phyloP scores from a whole-genome alignment of 2,888 invertebrate species.

The Lypha dubia region DNA sequence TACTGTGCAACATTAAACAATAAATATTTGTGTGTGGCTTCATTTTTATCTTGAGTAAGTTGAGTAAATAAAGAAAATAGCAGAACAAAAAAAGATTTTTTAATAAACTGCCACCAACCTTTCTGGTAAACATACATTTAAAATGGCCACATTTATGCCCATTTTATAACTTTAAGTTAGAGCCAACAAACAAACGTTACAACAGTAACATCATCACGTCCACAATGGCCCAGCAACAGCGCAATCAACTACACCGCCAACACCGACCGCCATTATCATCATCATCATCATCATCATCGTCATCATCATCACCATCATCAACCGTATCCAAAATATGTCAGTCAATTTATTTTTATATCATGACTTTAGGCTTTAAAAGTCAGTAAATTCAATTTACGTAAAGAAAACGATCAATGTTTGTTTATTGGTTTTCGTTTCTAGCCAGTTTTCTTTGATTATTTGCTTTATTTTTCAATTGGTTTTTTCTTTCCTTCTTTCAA shows the following conservation, averaged over 20 bases:
- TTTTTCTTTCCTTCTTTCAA: conserved; percentile 38
- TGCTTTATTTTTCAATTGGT: conserved; percentile 10
- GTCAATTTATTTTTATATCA: conserved; percentile 74
- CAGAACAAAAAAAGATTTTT: not conserved
- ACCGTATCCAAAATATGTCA: conserved; percentile 74
- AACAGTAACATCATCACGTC: conserved; percentile 53
- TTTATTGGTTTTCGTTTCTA: conserved; percentile 59
- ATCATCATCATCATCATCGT: conserved; percentile 49
- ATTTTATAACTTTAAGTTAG: conserved; percentile 69
- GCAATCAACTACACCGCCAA: conserved; percentile 32
- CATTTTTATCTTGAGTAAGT: conserved; percentile 53
- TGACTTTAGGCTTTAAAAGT: conserved; percentile 70
- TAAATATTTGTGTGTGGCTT: conserved; percentile 41
- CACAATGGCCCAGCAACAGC: conserved; percentile 62
- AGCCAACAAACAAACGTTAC: conserved; percentile 62
- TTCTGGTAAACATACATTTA: conserved; percentile 41
- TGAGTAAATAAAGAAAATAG: conserved; percentile 30
- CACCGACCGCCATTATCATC: conserved; percentile 59
- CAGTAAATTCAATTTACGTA: conserved; percentile 70
- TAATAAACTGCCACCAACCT: conserved; percentile 62
- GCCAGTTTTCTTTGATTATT: conserved; percentile 27
- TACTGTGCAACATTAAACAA: conserved; percentile 36
- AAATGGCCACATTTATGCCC: conserved; percentile 69
- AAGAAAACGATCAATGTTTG: conserved; percentile 70
- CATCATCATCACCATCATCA: conserved; percentile 46